Evolutionary conservation across 2,797 vertebrate species (phyloP), one percentile per base, ranked within the genome.

Genomic region (Masticophis lateralis): DNA sequence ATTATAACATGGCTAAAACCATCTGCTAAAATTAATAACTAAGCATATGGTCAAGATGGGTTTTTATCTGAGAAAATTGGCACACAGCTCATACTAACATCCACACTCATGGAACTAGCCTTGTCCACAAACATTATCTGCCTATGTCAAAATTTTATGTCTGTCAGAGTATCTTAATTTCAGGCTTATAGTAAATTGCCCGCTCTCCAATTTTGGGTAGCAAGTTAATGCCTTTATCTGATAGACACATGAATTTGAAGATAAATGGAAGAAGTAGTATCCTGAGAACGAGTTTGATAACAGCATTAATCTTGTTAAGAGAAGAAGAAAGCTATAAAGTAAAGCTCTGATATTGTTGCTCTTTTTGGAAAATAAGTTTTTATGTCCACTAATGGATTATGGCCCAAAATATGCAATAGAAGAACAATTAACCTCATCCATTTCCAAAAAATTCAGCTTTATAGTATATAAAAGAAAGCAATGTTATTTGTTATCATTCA

Each of bases 151-250:
- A 93, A 27, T 90, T 95, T 96, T 92, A 5, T 87, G 28, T 57
- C 92, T 89, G 91, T 91, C 87, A 92, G 18, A 16, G 94, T 87
- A 94, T 79, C 91, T 94, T 94, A 89, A 95, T 96, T 95, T 74
- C 74, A 93, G 95, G 60, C 92, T 95, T 96, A 92, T 95, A 94
- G 87, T 94, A 96, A 96, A 96, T 95, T 94, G 92, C 92, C 94
- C 95, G 92, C 91, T 96, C 60, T 4, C 95, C 90, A 91, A 92
- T 94, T 96, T 97, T 97, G 95, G 93, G 94, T 95, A 56, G 63
- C 95, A 96, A 96, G 95, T 97, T 96, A 95, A 95, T 93, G 93
- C 91, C 94, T 95, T 93, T 61, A 51, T 94, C 94, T 96, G 95
- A 87, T 92, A 96, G 94, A 93, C 51, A 90, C 0, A 0, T 95